Conservation (phyloP, 2,888 invertebrate genomes). For the Baccha elongata region DNA sequence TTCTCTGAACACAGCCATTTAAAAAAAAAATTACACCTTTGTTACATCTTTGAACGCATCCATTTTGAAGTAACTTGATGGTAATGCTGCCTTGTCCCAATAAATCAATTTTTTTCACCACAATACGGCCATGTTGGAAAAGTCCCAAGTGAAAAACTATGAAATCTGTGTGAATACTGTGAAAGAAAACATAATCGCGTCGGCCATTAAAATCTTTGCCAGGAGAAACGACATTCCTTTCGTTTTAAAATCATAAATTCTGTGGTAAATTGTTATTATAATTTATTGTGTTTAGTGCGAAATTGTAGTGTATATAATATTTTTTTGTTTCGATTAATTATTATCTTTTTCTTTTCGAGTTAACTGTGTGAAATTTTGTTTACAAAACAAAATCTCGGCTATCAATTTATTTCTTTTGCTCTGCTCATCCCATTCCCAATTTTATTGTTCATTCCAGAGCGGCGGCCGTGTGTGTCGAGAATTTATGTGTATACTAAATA, state of each 20-base stretch:
- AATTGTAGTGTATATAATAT: background rate
- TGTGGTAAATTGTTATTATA: slow-evolving; percentile 54
- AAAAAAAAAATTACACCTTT: too few relatives aligned
- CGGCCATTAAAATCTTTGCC: slow-evolving; percentile 64
- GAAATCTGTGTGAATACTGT: slow-evolving; percentile 20
- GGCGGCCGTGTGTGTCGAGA: slow-evolving; percentile 47
- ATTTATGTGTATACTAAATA: slow-evolving; percentile 33
- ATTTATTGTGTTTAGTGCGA: background rate
- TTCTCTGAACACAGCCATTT: too few relatives aligned
- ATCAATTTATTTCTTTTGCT: slow-evolving; percentile 20
- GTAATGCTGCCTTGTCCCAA: too few relatives aligned
- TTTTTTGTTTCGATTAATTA: background rate
- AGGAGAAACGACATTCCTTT: slow-evolving; percentile 57
- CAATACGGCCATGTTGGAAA: slow-evolving; percentile 24
- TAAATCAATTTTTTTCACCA: background rate
- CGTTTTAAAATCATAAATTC: slow-evolving; percentile 27
- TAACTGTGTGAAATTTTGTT: slow-evolving; percentile 45
- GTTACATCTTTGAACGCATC: too few relatives aligned
- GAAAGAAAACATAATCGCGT: slow-evolving; percentile 65
- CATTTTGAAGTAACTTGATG: too few relatives aligned
- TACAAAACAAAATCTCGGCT: slow-evolving; percentile 62
- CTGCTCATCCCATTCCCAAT: slow-evolving; percentile 16
- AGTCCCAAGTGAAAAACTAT: slow-evolving; percentile 18
- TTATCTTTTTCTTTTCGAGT: background rate
- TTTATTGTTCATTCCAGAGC: slow-evolving; percentile 55